Conservation (phyloP, 2,113 vertebrate species). For the Tachysurus vachellii region DNA sequence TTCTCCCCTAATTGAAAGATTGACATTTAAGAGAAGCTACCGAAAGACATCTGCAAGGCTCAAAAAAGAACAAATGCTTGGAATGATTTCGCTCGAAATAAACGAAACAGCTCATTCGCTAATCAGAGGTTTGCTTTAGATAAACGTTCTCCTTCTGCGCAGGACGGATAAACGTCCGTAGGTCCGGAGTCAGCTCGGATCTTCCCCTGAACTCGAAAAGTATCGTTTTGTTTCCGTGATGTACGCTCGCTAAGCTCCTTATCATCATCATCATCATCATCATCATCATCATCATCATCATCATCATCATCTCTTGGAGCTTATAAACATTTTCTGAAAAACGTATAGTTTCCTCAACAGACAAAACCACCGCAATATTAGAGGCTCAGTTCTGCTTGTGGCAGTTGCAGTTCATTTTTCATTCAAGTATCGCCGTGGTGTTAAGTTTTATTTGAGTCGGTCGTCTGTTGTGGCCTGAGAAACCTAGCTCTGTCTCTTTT, state of each 20-base stretch:
- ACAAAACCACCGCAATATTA: conserved; percentile 51
- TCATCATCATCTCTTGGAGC: background rate
- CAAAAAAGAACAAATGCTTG: conserved; percentile 29
- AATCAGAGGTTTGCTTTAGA: conserved; percentile 33
- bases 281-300: background rate
- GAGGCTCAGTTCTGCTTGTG: conserved; percentile 58
- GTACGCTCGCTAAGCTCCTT: conserved; percentile 14
- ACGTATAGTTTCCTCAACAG: conserved; percentile 53
- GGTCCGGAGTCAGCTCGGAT: conserved; percentile 35
- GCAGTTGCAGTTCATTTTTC: conserved; percentile 48
- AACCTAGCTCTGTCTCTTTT: background rate
- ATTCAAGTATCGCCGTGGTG: conserved; percentile 36
- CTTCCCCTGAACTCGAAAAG: conserved; percentile 33
- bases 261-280: background rate
- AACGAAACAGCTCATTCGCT: conserved; percentile 29
- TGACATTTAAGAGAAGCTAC: conserved; percentile 24
- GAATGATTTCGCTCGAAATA: conserved; percentile 37
- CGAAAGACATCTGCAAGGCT: conserved; percentile 8
- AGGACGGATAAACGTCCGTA: conserved; percentile 40
- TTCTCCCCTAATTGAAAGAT: conserved; percentile 39
- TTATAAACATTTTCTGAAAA: background rate
- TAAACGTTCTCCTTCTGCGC: conserved; percentile 45
- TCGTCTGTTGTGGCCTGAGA: conserved; percentile 23
- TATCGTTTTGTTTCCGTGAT: conserved; percentile 34
- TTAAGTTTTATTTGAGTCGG: conserved; percentile 7